Evolutionary conservation across 2,888 invertebrate species (phyloP).

Genomic region (Argyresthia albistria): DNA sequence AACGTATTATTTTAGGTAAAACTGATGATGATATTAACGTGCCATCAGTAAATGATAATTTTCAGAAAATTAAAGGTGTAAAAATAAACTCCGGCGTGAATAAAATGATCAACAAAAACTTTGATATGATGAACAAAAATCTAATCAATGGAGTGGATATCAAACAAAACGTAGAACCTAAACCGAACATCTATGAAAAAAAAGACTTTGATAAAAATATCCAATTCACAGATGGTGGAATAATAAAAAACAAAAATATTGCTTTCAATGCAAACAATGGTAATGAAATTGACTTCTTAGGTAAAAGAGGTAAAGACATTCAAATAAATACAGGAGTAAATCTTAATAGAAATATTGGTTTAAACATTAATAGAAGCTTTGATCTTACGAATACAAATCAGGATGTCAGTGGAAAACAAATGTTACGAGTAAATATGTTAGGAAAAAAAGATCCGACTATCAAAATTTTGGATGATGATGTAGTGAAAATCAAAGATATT

Average conservation of each 20-base stretch:
- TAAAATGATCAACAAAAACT: background rate
- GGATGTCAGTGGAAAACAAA: background rate
- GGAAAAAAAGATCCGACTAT: background rate
- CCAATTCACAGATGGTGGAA: background rate
- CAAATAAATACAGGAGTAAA: no score
- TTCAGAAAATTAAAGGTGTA: no score
- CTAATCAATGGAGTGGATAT: no score
- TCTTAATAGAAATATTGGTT: background rate
- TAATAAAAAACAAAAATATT: background rate
- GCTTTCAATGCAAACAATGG: conserved; percentile 8
- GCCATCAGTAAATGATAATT: no score
- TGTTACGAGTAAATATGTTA: background rate
- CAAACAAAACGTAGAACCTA: no score
- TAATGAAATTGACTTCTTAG: conserved; percentile 13
- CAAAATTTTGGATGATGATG: background rate
- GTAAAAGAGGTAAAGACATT: background rate
- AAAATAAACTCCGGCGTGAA: background rate
- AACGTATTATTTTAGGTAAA: no score
- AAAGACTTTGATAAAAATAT: no score
- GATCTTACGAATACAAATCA: background rate
- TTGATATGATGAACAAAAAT: background rate
- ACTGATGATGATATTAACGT: no score
- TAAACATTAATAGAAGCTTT: background rate
- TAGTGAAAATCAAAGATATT: no score
- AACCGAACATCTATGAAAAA: no score